phyloP scores from a whole-genome alignment of 2,113 vertebrate species.

The Trinectes maculatus region DNA sequence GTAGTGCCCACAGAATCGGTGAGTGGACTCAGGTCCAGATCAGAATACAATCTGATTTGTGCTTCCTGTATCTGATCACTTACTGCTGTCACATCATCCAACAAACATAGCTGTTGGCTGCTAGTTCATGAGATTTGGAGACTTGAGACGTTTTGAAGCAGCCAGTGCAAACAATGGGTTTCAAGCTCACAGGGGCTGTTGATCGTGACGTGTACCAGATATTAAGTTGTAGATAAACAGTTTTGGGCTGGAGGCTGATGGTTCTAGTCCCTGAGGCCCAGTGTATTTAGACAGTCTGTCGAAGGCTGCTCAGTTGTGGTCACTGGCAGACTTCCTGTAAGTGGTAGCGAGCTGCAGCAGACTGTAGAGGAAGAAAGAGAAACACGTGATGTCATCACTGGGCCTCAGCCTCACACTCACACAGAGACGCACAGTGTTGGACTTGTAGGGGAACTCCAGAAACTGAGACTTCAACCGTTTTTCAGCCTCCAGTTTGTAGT shows the following conservation, averaged over 20 bases:
- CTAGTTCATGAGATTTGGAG: no score
- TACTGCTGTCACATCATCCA: no score
- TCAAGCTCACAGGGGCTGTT: no score
- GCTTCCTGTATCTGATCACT: no score
- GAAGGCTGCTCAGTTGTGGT: background rate
- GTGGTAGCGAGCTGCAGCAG: background rate
- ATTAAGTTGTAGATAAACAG: background rate
- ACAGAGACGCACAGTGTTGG: background rate
- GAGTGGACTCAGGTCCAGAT: no score
- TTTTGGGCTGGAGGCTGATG: background rate
- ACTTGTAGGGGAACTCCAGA: constrained; percentile 40
- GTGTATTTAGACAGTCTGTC: background rate
- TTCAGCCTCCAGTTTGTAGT: no score
- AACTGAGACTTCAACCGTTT: background rate
- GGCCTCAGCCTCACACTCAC: background rate
- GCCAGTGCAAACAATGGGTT: no score
- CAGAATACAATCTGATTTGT: no score
- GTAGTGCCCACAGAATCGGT: no score
- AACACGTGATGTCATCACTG: constrained; percentile 4
- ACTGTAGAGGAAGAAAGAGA: no score
- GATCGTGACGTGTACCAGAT: background rate
- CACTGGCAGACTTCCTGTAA: constrained; percentile 1
- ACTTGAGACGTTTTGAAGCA: no score
- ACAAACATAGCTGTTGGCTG: no score
- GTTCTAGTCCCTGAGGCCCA: background rate